These are phyloP conservation scores for Solenopsis fugax DNA, from an alignment of 1,140 invertebrate genomes.

Conservation along the genomic window DNA sequence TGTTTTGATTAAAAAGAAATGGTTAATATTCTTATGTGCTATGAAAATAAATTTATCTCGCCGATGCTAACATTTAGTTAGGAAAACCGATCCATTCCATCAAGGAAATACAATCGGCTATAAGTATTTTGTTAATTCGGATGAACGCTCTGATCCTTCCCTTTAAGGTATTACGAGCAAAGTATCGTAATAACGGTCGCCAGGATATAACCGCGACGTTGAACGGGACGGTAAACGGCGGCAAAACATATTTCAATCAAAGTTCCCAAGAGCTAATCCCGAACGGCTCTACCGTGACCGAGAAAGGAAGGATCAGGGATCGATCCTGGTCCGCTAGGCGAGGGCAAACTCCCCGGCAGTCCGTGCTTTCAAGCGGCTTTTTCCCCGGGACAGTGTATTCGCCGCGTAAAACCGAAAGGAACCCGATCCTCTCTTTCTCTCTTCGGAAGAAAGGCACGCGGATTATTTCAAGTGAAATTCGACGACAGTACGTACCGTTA, in stretches of 20 bases:
- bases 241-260: slow-evolving; percentile 83
- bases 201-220: slow-evolving; percentile 74
- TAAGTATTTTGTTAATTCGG: slow-evolving; percentile 48
- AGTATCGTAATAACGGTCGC: slow-evolving; percentile 72
- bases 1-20: not conserved
- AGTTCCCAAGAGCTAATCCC: slow-evolving; percentile 81
- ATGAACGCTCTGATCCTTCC: slow-evolving; percentile 23
- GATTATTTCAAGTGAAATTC: slow-evolving; percentile 61
- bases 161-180: slow-evolving; percentile 62
- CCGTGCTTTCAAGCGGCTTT: slow-evolving; percentile 56
- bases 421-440: slow-evolving; percentile 31
- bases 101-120: not conserved
- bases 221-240: slow-evolving; percentile 78
- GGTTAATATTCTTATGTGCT: not conserved
- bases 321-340: slow-evolving; percentile 48
- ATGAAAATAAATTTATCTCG: not conserved
- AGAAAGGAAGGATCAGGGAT: slow-evolving; percentile 70
- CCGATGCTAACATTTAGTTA: not conserved
- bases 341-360: slow-evolving; percentile 48
- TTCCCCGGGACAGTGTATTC: slow-evolving; percentile 43
- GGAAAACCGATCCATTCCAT: not conserved
- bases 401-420: slow-evolving; percentile 36
- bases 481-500: slow-evolving; percentile 1
- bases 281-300: slow-evolving; percentile 62
- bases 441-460: slow-evolving; percentile 7